phyloP scores from a whole-genome alignment of 2,888 invertebrate genomes.

The Hydraecia micacea region DNA sequence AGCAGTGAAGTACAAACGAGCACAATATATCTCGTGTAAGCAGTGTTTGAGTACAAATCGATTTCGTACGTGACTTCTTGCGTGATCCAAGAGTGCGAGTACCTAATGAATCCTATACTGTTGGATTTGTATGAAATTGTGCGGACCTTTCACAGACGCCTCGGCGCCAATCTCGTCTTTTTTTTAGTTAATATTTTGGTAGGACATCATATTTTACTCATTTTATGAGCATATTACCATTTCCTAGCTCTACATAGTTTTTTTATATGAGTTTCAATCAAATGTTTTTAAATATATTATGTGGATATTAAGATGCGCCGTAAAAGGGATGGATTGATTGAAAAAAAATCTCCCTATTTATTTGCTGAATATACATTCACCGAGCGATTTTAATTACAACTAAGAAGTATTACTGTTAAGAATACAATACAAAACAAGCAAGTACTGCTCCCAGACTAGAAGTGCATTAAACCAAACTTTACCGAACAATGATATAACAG shows the following conservation, averaged over 20 bases:
- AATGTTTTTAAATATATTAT: too few species aligned
- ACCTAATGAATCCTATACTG: constrained; percentile 33
- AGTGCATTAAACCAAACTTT: background rate
- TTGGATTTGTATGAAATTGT: constrained; percentile 38
- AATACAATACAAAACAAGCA: background rate
- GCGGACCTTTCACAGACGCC: constrained; percentile 34
- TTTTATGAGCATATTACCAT: constrained; percentile 3
- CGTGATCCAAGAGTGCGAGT: constrained; percentile 40
- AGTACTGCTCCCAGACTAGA: background rate
- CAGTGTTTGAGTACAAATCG: constrained; percentile 52
- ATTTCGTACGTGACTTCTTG: constrained; percentile 56
- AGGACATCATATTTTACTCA: background rate
- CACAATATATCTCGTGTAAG: constrained; percentile 38
- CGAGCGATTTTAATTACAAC: background rate
- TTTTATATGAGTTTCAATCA: background rate
- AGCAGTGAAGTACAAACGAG: constrained; percentile 13
- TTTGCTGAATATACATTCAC: background rate
- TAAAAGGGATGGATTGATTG: background rate
- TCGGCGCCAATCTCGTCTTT: constrained; percentile 32
- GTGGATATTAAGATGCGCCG: background rate
- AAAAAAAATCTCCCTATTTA: background rate
- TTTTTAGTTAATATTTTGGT: constrained; percentile 7
- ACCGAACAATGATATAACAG: background rate
- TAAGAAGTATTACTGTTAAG: background rate
- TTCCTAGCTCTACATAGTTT: background rate